Base-by-base conservation (phyloP, 2,888 invertebrate species). In the Amiota minor region DNA sequence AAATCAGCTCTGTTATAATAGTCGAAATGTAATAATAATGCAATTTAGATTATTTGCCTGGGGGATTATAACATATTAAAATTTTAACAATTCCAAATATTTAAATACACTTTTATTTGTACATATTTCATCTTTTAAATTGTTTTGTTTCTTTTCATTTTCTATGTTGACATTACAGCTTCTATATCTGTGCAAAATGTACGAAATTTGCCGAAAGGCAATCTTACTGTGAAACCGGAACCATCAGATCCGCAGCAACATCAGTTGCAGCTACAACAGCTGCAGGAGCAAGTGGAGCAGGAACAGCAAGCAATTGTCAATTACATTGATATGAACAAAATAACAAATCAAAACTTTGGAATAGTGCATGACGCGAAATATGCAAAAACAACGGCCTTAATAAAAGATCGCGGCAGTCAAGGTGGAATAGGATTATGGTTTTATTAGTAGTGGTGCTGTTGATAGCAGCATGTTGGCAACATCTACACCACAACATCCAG, bases 151-250 rank as follows among this genome's bases (percentile, higher is more conserved):
- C 79, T 79, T 72, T 76, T 75, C 79, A 77, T 74, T 46, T 84
- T 84, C 82, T 82, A 49, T 56, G 18, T 53, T 70, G 75, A 46
- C 12, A 80, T 92, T 92, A 61, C 91, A 94, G 94, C 94, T 87
- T 94, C 94, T 81, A 93, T 94, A 90, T 93, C 94, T 82, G 93
- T 93, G 88, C 88, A 88, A 49, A 90, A 90, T 80, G 89, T 90
- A 2, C 87, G 89, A 76, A 89, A 88, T 78, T 84, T 90, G 78
- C 90, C 90, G 67, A 89, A 89, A 79, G 86, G 85, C n/a, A 88
- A 89, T 77, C 83, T 90, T 46, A 89, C 89, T 6, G 89, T 89
- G 50, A 89, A 89, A 75, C 89, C 90, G 72, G 89, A 89, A 76
- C 87, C 89, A n/a, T 84, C 88, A n/a, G 90, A 89, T 79, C 72